Conservation (phyloP, 2,797 vertebrate species). For the Cryptoblepharus egeriae region DNA sequence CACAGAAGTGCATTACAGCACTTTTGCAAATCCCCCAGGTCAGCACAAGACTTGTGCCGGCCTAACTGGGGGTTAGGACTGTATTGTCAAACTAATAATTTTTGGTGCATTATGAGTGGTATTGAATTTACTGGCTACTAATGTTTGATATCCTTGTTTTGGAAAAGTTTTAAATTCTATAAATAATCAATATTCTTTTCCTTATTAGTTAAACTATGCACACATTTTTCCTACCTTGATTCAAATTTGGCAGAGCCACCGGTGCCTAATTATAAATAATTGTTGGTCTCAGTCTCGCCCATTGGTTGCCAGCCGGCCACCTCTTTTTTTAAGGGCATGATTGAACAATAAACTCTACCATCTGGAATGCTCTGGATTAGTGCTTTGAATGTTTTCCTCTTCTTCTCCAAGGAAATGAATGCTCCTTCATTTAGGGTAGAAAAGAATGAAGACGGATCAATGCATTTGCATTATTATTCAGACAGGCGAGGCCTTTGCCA, state of each 20-base stretch:
- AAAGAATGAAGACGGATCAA: slow-evolving; percentile 78
- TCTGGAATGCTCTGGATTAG: background rate
- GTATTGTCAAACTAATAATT: too few relatives aligned
- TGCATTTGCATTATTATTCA: slow-evolving; percentile 82
- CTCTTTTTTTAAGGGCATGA: background rate
- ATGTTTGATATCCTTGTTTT: background rate
- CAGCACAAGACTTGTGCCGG: too few relatives aligned
- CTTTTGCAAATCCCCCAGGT: too few relatives aligned
- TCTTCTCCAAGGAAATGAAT: slow-evolving; percentile 77
- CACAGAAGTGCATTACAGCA: too few relatives aligned
- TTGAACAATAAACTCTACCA: background rate
- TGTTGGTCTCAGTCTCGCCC: background rate
- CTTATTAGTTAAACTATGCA: background rate
- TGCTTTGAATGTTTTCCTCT: background rate
- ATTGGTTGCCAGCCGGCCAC: background rate
- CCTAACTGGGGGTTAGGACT: too few relatives aligned
- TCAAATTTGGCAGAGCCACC: background rate
- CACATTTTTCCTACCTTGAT: background rate
- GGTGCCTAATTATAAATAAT: background rate
- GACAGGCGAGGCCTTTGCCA: slow-evolving; percentile 81
- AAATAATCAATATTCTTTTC: background rate
- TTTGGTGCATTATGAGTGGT: background rate
- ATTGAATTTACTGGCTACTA: background rate
- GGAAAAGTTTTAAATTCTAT: background rate
- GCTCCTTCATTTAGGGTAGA: slow-evolving; percentile 82